Evolutionary conservation across 2,113 vertebrate species (phyloP), one percentile per base, ranked within the genome.

Genomic region (Nibea albiflora): DNA sequence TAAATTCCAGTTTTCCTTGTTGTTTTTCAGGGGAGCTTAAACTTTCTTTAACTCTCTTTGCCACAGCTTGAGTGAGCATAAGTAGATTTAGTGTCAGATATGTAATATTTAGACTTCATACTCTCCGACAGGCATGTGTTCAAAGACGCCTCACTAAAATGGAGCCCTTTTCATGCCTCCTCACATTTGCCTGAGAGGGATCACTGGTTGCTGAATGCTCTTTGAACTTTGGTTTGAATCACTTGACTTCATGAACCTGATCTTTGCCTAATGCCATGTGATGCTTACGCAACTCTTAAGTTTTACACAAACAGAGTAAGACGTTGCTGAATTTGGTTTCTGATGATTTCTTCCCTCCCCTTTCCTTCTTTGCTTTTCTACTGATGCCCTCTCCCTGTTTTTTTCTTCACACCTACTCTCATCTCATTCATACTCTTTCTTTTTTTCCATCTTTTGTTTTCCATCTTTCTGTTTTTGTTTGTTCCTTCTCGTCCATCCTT

Each of bases 201-300:
- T 86, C 94, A 94, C 95, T 94, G 93, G 94, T 93, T 95, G 94
- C 87, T 91, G 95, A 95, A 94, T 95, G 95, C 93, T 93, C 80
- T 91, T 90, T 92, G 89, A 86, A 66, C 85, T 90, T 84, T 92
- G 93, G 87, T 92, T 93, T 92, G 93, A 90, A 87, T 93, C 92
- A 94, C 93, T 85, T 92, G 84, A 91, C 83, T 81, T 81, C 50
- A 53, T 90, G 87, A 78, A 83, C 80, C 80, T 67, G 57, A 69
- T 76, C 82, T 82, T 78, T 85, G 90, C 84, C 74, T 87, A 88
- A 90, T 90, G 89, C 61, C 73, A 86, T 88, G 83, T 76, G 80
- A 91, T 86, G 91, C 90, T 87, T 74, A 76, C 39, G 57, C 46
- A 42, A 83, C 78, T 60, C 42, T 35, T 7, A 78, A 54, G 42